phyloP scores from a whole-genome alignment of 2,888 invertebrate species.

The Chymomyza procnemis region DNA sequence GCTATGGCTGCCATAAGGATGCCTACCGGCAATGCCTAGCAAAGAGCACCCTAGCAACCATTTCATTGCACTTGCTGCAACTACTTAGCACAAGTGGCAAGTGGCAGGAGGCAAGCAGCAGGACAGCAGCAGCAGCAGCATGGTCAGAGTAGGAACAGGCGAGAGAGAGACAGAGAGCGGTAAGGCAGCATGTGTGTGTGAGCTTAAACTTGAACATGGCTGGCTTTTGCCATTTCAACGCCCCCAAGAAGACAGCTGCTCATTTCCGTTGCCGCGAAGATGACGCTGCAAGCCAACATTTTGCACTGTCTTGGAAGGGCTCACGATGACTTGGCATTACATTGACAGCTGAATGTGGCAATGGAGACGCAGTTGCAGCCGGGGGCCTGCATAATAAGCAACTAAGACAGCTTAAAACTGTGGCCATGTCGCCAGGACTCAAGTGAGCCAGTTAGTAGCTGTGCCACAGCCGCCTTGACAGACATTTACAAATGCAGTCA shows the following conservation, averaged over 20 bases:
- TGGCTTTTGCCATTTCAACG: slow-evolving; percentile 25
- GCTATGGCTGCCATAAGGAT: slow-evolving; percentile 39
- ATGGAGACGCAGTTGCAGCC: background rate
- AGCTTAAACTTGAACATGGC: slow-evolving; percentile 49
- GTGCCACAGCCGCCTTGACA: slow-evolving; percentile 40
- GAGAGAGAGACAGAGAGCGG: slow-evolving; percentile 5
- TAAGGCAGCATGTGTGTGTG: slow-evolving; percentile 18
- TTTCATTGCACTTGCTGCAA: slow-evolving; percentile 70
- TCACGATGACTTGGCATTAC: slow-evolving; percentile 59
- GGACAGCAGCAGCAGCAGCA: background rate
- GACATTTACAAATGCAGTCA: slow-evolving; percentile 65
- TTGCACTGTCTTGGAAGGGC: background rate
- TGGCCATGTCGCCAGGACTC: slow-evolving; percentile 59
- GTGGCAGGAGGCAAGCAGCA: background rate
- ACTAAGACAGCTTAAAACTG: slow-evolving; percentile 72
- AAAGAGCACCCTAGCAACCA: slow-evolving; percentile 40
- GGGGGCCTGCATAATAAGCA: slow-evolving; percentile 62
- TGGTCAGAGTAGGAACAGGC: slow-evolving; percentile 33
- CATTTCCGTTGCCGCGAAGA: slow-evolving; percentile 53
- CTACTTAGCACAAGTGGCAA: slow-evolving; percentile 70
- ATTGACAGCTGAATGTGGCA: slow-evolving; percentile 24
- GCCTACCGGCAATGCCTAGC: background rate
- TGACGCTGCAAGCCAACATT: slow-evolving; percentile 24
- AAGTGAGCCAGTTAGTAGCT: slow-evolving; percentile 48
- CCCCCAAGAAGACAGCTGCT: slow-evolving; percentile 65